Conservation (phyloP, 1,140 invertebrate species). For the Platorchestia sp. region DNA sequence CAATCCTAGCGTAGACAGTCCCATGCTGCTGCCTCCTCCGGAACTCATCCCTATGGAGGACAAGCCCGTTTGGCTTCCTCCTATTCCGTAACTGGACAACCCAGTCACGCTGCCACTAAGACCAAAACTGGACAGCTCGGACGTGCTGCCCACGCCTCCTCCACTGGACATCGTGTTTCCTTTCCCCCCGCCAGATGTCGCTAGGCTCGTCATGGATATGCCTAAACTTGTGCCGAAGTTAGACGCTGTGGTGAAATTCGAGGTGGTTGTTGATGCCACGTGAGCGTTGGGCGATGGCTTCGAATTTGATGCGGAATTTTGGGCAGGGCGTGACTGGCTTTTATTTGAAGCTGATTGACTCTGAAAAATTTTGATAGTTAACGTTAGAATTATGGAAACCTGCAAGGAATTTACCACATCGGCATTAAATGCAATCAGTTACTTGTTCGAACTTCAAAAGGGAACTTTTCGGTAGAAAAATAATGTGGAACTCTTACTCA, state of each 20-base stretch:
- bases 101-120: conserved; percentile 29
- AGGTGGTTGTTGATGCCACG: neutral
- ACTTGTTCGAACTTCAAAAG: neutral
- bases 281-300: conserved; percentile 19
- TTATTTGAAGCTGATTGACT: conserved; percentile 20
- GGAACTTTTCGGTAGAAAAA: neutral
- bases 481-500: neutral
- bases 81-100: conserved; percentile 28
- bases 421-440: neutral
- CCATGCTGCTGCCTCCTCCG: conserved; percentile 23
- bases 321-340: neutral
- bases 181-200: neutral
- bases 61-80: conserved; percentile 15
- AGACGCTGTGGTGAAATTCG: conserved; percentile 13
- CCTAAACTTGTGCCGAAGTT: conserved; percentile 13
- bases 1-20: neutral
- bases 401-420: neutral
- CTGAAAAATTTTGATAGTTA: neutral
- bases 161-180: neutral
- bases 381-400: no score
- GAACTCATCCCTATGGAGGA: conserved; percentile 31
- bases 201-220: neutral
- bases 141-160: neutral
- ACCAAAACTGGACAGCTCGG: conserved; percentile 12
- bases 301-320: neutral